Conservation (phyloP, 2,888 invertebrate species). For the Rutpela maculata region DNA sequence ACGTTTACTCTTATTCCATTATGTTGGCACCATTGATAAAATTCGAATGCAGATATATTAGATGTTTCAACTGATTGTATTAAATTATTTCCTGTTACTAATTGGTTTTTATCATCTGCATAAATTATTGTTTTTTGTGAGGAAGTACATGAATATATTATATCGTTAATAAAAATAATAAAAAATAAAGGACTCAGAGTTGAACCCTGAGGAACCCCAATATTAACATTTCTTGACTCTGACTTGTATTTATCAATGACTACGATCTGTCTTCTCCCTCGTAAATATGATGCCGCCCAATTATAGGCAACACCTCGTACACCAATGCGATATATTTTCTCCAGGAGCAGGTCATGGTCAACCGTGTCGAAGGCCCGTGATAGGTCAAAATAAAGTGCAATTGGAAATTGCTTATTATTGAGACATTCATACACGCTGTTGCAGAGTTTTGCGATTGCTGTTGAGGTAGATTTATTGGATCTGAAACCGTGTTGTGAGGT, state of each 20-base stretch:
- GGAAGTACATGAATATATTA: conserved; percentile 14
- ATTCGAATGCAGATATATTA: not conserved
- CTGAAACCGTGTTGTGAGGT: no score
- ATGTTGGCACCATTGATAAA: not conserved
- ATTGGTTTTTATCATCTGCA: conserved; percentile 34
- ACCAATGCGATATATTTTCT: no score
- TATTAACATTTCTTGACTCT: not conserved
- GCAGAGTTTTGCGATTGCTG: no score
- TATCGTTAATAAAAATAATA: conserved; percentile 24
- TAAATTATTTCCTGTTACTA: conserved; percentile 18
- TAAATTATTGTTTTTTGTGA: conserved; percentile 17
- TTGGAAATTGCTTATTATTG: no score
- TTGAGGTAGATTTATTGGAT: no score
- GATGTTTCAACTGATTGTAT: not conserved
- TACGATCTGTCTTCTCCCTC: no score
- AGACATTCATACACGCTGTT: no score
- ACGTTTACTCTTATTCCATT: conserved; percentile 14
- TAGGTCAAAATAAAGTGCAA: no score
- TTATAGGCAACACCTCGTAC: no score
- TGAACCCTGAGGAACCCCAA: conserved; percentile 22
- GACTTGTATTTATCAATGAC: not conserved
- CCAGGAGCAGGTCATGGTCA: no score
- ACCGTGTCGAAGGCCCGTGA: no score
- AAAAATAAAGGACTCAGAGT: conserved; percentile 27
- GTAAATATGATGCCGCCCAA: no score